These are phyloP conservation scores for Cacoxenus indagator DNA, from an alignment of 2,888 invertebrate genomes.

Conservation along the genomic window DNA sequence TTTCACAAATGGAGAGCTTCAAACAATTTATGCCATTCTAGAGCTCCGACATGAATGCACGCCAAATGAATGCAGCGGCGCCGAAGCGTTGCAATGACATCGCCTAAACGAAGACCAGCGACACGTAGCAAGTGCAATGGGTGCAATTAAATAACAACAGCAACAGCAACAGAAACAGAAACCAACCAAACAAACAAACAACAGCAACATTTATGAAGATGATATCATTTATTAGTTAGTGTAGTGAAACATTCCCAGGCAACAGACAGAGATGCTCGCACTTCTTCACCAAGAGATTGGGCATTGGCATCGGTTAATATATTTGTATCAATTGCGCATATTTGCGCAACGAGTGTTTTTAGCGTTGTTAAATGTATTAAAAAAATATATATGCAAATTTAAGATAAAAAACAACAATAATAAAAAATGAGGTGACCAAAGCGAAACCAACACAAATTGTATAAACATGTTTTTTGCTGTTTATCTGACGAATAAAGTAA, in stretches of 20 bases:
- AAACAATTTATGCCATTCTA: conserved; percentile 48
- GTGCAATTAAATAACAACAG: conserved; percentile 41
- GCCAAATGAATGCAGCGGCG: conserved; percentile 66
- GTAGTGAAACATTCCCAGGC: conserved; percentile 50
- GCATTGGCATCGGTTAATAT: conserved; percentile 51
- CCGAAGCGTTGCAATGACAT: conserved; percentile 62
- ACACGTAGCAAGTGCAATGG: conserved; percentile 37
- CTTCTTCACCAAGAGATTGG: conserved; percentile 27
- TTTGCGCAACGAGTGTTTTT: conserved; percentile 4
- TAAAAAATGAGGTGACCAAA: conserved; percentile 18
- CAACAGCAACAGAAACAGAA: conserved; percentile 21
- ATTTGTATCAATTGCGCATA: not conserved
- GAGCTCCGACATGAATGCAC: conserved; percentile 70
- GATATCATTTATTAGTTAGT: conserved; percentile 47
- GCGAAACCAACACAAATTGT: conserved; percentile 33
- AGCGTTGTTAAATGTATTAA: not conserved
- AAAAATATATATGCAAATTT: conserved; percentile 2
- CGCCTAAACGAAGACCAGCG: conserved; percentile 34
- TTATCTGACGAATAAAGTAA: conserved; percentile 31
- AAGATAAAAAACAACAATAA: not conserved
- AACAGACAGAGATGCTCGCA: conserved; percentile 28
- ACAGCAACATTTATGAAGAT: conserved; percentile 26
- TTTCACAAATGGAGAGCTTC: conserved; percentile 18
- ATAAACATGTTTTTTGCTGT: conserved; percentile 34
- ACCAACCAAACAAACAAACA: not conserved